phyloP scores from a whole-genome alignment of 2,888 invertebrate species.

The Dichetophora obliterata region DNA sequence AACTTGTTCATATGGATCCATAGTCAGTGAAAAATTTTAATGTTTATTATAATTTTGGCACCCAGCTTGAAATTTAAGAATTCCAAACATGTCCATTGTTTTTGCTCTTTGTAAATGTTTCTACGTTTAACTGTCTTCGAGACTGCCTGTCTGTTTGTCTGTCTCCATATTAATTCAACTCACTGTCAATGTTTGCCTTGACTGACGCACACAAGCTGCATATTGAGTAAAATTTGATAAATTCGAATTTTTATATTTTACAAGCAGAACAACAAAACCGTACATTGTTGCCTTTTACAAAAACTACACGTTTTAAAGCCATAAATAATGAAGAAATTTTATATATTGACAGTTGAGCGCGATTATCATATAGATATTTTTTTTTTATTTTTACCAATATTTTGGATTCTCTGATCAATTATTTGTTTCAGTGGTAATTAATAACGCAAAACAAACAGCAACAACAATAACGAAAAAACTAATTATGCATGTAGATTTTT shows the following conservation, averaged over 20 bases:
- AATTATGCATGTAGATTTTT: conserved; percentile 13
- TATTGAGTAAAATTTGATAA: conserved; percentile 23
- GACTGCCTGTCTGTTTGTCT: neutral
- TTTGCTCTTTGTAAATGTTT: conserved; percentile 8
- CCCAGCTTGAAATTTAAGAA: neutral
- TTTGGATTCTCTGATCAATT: neutral
- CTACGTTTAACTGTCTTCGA: neutral
- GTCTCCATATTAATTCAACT: neutral
- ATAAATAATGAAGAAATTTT: conserved; percentile 35
- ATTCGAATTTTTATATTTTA: conserved; percentile 1
- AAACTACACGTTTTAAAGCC: conserved; percentile 26
- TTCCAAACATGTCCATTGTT: neutral
- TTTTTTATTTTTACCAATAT: neutral
- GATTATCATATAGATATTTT: conserved; percentile 3
- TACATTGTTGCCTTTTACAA: neutral
- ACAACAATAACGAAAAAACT: neutral
- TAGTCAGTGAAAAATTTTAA: neutral
- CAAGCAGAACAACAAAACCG: neutral
- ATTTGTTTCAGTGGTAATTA: conserved; percentile 19
- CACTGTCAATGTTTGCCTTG: neutral
- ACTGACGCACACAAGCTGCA: conserved; percentile 27
- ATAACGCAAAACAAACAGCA: neutral
- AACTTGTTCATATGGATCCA: neutral
- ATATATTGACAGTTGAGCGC: conserved; percentile 32
- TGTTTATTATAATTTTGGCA: conserved; percentile 3